Evolutionary conservation across 1,140 invertebrate species (phyloP).

Genomic region (Caenorhabditis briggsae): DNA sequence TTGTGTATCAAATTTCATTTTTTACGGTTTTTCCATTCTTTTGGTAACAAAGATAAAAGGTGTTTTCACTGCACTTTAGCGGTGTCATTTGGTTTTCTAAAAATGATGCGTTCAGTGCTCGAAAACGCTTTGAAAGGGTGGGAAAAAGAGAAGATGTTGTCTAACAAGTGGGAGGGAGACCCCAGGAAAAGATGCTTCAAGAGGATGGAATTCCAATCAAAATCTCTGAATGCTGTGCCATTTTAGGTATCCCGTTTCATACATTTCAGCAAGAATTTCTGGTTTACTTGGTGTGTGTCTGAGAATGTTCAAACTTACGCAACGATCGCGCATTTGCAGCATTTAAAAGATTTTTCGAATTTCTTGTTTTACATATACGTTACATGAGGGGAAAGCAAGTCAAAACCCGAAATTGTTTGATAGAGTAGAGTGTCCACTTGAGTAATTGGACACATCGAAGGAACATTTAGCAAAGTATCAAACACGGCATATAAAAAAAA

Average conservation of each 20-base stretch:
- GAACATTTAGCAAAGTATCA: too few species aligned
- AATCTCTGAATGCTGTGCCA: slow-evolving; percentile 24
- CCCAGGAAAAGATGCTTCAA: neutral
- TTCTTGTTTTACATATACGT: too few species aligned
- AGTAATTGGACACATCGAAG: too few species aligned
- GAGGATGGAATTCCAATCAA: neutral
- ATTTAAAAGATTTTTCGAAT: too few species aligned
- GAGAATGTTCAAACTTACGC: too few species aligned
- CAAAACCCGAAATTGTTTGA: too few species aligned
- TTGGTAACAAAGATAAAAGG: neutral
- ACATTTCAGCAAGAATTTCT: too few species aligned
- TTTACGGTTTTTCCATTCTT: slow-evolving; percentile 1
- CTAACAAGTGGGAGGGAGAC: neutral
- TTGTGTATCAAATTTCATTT: slow-evolving; percentile 11
- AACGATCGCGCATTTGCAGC: too few species aligned
- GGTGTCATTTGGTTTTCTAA: neutral
- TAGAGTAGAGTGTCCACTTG: too few species aligned
- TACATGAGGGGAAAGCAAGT: too few species aligned
- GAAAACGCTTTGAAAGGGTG: neutral
- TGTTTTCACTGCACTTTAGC: slow-evolving; percentile 11
- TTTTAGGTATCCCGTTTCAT: neutral
- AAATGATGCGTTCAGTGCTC: neutral
- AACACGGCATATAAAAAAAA: too few species aligned
- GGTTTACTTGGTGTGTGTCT: too few species aligned
- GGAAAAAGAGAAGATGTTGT: slow-evolving; percentile 18